These are phyloP conservation scores for Drosophila teissieri DNA, from an alignment of 1,140 invertebrate species.

Conservation along the genomic window DNA sequence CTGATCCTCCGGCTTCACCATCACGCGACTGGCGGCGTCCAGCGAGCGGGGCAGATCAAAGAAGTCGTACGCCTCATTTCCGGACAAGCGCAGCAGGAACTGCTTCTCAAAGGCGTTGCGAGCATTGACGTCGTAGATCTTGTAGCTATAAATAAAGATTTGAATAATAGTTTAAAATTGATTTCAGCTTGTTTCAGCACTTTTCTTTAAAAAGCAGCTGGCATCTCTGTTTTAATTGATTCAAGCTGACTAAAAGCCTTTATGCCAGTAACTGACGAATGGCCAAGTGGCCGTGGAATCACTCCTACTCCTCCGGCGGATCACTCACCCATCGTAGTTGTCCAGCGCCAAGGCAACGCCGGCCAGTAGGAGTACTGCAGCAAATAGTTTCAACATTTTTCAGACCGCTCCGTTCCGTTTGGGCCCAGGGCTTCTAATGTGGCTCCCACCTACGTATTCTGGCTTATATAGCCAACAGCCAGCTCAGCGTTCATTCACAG, in stretches of 20 bases:
- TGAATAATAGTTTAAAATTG: no score
- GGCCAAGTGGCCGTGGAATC: background rate
- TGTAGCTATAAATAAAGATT: conserved; percentile 51
- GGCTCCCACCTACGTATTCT: conserved; percentile 11
- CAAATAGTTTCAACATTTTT: conserved; percentile 54
- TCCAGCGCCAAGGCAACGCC: conserved; percentile 42
- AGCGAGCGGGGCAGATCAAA: conserved; percentile 61
- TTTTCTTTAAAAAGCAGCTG: background rate
- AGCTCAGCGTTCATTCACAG: conserved; percentile 35
- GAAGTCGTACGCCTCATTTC: conserved; percentile 65
- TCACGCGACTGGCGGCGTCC: conserved; percentile 57
- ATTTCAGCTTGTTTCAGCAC: no score
- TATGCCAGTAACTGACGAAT: background rate
- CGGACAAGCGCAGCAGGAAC: conserved; percentile 56
- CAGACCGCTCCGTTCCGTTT: conserved; percentile 48
- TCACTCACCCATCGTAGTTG: conserved; percentile 76
- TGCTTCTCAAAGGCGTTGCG: conserved; percentile 64
- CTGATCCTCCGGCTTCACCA: conserved; percentile 75
- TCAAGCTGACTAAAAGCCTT: background rate
- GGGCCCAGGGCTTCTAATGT: conserved; percentile 54
- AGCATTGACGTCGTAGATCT: conserved; percentile 72
- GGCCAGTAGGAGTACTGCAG: conserved; percentile 61
- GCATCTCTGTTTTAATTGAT: background rate
- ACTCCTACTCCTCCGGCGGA: background rate
- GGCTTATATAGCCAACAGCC: conserved; percentile 46